Evolutionary conservation across 2,888 invertebrate species (phyloP), one percentile per base, ranked within the genome.

Genomic region (Liodrosophila aerea): DNA sequence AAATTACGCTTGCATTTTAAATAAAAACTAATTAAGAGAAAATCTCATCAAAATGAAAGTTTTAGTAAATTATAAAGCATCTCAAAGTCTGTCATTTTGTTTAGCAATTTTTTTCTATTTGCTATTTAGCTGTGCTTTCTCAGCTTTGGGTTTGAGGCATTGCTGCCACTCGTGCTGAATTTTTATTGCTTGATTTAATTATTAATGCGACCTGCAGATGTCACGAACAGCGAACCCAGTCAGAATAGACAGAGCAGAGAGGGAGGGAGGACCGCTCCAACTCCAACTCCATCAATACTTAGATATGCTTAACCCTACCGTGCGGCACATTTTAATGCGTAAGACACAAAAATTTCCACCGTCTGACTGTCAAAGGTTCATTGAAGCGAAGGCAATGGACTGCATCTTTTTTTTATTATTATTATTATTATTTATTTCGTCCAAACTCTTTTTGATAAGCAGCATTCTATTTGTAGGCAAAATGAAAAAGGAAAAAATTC

Each of bases 141-240:
- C 1, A 36, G 62, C 58, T 37, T 43, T 34, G 34, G 30, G 1
- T 11, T 41, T 22, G 45, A 36, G 58, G 13, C 39, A 7, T 49
- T 31, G 33, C 61, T 59, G 78, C 57, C 74, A 74, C 81, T 85
- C 82, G 83, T 84, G 77, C 81, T 84, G 82, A 82, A 82, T 82
- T 82, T 86, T 84, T 82, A 82, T 85, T 80, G 77, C 82, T 84
- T 81, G 86, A 81, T 86, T 82, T 82, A 82, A 82, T 85, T 85
- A 82, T 85, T 82, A 85, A 82, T 82, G 84, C 77, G 76, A 80
- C 84, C 75, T 85, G 86, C 82, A 82, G 86, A 85, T 86, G 86
- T 84, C 82, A 82, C 82, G 82, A 83, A 85, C 82, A 59, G 50
- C 22, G 60, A 46, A 27, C 13, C 43, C 31, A 41, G 30, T 7